Evolutionary conservation across 30 jellyfish, hydroid and myxozoan genomes (phyloP), one percentile per base, ranked within the genome.

Genomic region (Aurelia sp.): DNA sequence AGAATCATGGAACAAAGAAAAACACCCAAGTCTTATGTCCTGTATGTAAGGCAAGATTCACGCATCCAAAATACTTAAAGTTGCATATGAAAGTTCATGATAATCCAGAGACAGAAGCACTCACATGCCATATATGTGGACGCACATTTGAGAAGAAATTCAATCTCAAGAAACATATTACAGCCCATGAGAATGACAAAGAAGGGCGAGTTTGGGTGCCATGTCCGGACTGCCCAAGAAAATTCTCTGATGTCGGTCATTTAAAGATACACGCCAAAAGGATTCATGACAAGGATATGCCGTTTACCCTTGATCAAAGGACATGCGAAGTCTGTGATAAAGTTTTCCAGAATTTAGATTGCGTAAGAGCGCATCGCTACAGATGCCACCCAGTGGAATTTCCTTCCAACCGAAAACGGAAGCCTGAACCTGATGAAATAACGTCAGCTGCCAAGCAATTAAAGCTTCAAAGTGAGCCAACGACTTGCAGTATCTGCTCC

Each of bases 231-330:
- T 59, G 69, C 11, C 33, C 23, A 21, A 59, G 33, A 59, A 59
- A n/a, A 13, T 59, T 59, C 69, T 59, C 69, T 18, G 69, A 59
- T 21, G 23, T n/a, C 27, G 33, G 69, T 59, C 69, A 59, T 59
- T 21, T 59, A 9, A 59, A 59, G 33, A 21, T 59, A 21, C 69
- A 59, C 69, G 33, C 33, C 33, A 59, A 59, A n/a, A 59, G 69
- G 33, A 59, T 59, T 59, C 69, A 59, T 12, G 33, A 59, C 69
- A 21, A 18, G 69, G 13, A 6, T n/a, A n/a, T 18, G 23, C 23
- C 33, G 23, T 59, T 59, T n/a, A 21, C 33, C 30, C 33, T 18
- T 0, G 69, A n/a, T 4, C 33, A 59, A 18, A 59, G 33, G 33
- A 59, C 69, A 21, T 59, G 69, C 11, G 33, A n/a, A 18, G 69